These are phyloP conservation scores for Chrysogorgia sp. DNA, from an alignment of 92 coral and sea anemone genomes.

Conservation along the genomic window DNA sequence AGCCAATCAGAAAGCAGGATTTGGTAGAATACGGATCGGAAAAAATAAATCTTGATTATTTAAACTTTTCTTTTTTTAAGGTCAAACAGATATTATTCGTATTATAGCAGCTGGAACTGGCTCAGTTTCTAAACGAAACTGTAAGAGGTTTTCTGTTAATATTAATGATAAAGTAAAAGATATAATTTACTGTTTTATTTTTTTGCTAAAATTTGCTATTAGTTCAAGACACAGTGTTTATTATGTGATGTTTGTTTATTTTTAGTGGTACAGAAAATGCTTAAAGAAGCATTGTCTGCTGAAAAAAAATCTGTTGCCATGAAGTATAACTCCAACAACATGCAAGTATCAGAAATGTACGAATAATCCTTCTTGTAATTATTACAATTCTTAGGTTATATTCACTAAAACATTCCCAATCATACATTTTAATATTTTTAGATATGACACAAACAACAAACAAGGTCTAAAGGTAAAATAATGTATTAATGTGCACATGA, in stretches of 20 bases:
- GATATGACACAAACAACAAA: too few species aligned
- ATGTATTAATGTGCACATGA: too few species aligned
- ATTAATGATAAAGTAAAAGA: constrained; percentile 27
- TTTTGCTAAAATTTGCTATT: neutral
- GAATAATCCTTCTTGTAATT: neutral
- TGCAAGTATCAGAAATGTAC: neutral
- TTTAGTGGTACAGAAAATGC: neutral
- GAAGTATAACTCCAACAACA: neutral
- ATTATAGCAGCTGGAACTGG: constrained; percentile 66
- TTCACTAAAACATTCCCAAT: neutral
- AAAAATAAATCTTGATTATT: too few species aligned
- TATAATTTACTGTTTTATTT: neutral
- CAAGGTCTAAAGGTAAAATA: too few species aligned
- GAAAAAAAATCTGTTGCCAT: neutral
- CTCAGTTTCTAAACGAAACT: neutral
- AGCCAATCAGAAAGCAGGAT: too few species aligned
- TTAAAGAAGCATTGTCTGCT: neutral
- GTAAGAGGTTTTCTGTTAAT: constrained; percentile 40
- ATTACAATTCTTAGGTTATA: neutral
- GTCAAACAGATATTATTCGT: constrained; percentile 80
- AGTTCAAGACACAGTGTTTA: constrained; percentile 39
- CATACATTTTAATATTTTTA: too few species aligned
- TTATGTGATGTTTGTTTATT: neutral
- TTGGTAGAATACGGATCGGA: too few species aligned
- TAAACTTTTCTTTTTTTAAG: constrained; percentile 40